Conservation (phyloP, 2,888 invertebrate genomes). For the Acanthosoma haemorrhoidale region DNA sequence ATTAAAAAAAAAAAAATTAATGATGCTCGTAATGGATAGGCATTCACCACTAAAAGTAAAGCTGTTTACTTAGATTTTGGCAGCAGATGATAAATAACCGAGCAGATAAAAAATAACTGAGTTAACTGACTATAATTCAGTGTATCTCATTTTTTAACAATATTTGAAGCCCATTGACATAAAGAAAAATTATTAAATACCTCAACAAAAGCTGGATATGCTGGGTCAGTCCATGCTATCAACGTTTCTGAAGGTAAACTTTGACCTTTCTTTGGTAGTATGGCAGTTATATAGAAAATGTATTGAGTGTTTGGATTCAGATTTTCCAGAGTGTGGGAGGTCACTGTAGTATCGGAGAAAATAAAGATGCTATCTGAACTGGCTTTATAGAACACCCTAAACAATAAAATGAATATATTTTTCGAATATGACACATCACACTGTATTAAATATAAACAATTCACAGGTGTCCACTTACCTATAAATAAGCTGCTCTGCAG, state of each 20-base stretch:
- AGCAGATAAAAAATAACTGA: too few relatives aligned
- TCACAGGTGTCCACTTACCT: conserved; percentile 50
- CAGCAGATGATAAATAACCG: too few relatives aligned
- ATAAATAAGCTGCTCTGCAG: conserved; percentile 69
- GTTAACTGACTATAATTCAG: too few relatives aligned
- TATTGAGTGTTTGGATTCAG: conserved; percentile 76
- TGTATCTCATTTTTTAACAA: too few relatives aligned
- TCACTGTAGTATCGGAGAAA: conserved; percentile 60
- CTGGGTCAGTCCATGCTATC: conserved; percentile 81
- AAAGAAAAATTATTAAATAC: too few relatives aligned
- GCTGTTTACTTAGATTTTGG: too few relatives aligned
- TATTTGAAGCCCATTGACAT: too few relatives aligned
- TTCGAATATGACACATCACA: not conserved
- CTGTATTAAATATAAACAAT: too few relatives aligned
- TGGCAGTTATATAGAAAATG: conserved; percentile 69
- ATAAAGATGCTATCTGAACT: conserved; percentile 57
- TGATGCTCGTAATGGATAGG: too few relatives aligned
- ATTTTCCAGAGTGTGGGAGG: conserved; percentile 64
- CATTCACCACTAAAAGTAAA: too few relatives aligned
- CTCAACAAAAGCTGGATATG: conserved; percentile 80
- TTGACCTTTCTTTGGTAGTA: conserved; percentile 59
- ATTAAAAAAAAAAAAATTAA: too few relatives aligned
- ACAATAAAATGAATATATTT: conserved; percentile 36
- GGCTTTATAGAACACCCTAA: conserved; percentile 66
- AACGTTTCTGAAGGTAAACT: conserved; percentile 76